Evolutionary conservation across 2,888 invertebrate species (phyloP), one percentile per base, ranked within the genome.

Genomic region (Heteropelma amictum): DNA sequence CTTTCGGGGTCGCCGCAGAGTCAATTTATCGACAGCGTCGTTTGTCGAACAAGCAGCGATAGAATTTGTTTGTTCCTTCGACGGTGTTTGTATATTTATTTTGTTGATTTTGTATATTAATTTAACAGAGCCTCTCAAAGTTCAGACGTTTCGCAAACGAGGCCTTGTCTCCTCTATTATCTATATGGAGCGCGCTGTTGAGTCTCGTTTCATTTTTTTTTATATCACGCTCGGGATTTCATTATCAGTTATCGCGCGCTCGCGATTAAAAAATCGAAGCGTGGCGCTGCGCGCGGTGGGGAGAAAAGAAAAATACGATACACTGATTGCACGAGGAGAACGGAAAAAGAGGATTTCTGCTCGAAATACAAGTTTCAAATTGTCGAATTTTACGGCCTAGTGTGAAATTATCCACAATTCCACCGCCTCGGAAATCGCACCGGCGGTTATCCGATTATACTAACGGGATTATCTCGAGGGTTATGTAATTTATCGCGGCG

Each of bases 361-460:
- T 40, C n/a, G 40, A 14, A 26, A 56, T n/a, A 54, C 14, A 14
- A 30, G 17, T 54, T 42, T 45, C 42, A n/a, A 53, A 17, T 14
- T 8, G n/a, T n/a, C n/a, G n/a, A n/a, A n/a, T n/a, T n/a, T n/a
- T n/a, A n/a, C n/a, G n/a, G n/a, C n/a, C n/a, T n/a, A n/a, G n/a
- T n/a, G n/a, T n/a, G n/a, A n/a, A n/a, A n/a, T n/a, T n/a, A n/a
- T n/a, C n/a, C n/a, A n/a, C n/a, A 17, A 28, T 69, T 5, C 58
- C 51, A 33, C 19, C 60, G 53, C 60, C 53, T 51, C 30, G 28
- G 23, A 17, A 42, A 56, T 23, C 38, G 33, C 42, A 4, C 51
- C 68, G n/a, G n/a, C n/a, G n/a, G n/a, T n/a, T 72, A 78, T 79
- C 76, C 68, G 77, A 79, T 81, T 77, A 79, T 65, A 45, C 78